Evolutionary conservation across 2,888 invertebrate genomes (phyloP).

Genomic region (Agelastica alni): DNA sequence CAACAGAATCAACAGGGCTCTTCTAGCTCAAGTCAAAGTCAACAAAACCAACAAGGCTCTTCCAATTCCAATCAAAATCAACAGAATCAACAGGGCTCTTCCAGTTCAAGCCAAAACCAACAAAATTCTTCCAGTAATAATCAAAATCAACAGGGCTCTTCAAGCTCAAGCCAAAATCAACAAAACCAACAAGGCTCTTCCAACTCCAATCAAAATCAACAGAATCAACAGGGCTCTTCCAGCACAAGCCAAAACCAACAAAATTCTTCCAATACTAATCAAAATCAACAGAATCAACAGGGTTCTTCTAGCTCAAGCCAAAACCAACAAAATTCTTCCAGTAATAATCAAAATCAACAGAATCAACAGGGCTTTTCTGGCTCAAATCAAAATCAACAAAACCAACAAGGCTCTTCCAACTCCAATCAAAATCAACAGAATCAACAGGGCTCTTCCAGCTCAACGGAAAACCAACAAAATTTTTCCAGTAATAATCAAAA

Average conservation of each 20-base stretch:
- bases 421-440: constrained; percentile 23
- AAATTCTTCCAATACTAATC: constrained; percentile 19
- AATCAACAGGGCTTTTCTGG: constrained; percentile 23
- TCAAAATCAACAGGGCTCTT: constrained; percentile 25
- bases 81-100: constrained; percentile 30
- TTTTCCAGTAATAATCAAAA: too few relatives aligned
- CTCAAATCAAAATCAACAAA: constrained; percentile 22
- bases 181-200: constrained; percentile 23
- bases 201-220: constrained; percentile 25
- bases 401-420: constrained; percentile 30
- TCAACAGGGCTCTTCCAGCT: constrained; percentile 27
- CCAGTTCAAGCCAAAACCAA: constrained; percentile 30
- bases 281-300: constrained; percentile 17
- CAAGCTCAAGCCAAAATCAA: constrained; percentile 26
- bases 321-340: constrained; percentile 10
- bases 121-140: constrained; percentile 27
- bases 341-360: constrained; percentile 35
- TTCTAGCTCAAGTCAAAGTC: constrained; percentile 28
- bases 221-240: constrained; percentile 16
- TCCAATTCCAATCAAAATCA: too few relatives aligned
- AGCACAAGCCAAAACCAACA: constrained; percentile 11
- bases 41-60: constrained; percentile 20
- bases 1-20: constrained; percentile 27
- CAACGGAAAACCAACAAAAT: constrained; percentile 20
- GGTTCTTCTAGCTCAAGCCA: constrained; percentile 8